These are phyloP conservation scores for Cricetomys ansorgei DNA, from an alignment of 2,113 vertebrate species.

Conservation along the genomic window DNA sequence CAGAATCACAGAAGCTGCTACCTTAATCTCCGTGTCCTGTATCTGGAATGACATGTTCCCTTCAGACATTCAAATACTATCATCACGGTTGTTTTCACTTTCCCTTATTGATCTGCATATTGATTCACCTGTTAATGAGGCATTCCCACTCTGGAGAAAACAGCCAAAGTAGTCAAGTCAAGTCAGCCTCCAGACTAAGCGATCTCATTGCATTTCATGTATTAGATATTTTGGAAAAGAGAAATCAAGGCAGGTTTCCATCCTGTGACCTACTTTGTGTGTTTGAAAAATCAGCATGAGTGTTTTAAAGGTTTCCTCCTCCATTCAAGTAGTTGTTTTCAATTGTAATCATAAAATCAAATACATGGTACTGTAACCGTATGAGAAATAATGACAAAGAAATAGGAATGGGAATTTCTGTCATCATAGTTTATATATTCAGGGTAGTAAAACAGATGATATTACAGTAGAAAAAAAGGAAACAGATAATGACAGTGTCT, in stretches of 20 bases:
- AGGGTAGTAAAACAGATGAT: neutral
- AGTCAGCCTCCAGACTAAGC: conserved; percentile 1
- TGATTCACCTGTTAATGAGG: conserved; percentile 79
- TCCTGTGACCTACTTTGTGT: neutral
- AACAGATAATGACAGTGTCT: neutral
- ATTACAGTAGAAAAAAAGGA: neutral
- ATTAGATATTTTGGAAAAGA: conserved; percentile 48
- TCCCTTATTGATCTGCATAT: conserved; percentile 73
- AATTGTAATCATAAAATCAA: neutral
- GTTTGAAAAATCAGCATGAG: neutral
- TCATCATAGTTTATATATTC: neutral
- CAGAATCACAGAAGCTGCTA: neutral
- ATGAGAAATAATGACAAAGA: neutral
- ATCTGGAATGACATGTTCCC: neutral
- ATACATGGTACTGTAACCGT: neutral
- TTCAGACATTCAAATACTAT: conserved; percentile 61
- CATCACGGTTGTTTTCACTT: conserved; percentile 71
- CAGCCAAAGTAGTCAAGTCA: conserved; percentile 50
- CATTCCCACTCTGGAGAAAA: conserved; percentile 55
- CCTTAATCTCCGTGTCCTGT: neutral
- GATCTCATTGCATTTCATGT: conserved; percentile 14
- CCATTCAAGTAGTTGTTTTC: neutral
- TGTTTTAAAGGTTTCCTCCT: neutral
- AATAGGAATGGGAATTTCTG: neutral
- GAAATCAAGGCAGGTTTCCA: neutral